phyloP scores from a whole-genome alignment of 2,113 vertebrate species.

The Protobothrops mucrosquamatus region DNA sequence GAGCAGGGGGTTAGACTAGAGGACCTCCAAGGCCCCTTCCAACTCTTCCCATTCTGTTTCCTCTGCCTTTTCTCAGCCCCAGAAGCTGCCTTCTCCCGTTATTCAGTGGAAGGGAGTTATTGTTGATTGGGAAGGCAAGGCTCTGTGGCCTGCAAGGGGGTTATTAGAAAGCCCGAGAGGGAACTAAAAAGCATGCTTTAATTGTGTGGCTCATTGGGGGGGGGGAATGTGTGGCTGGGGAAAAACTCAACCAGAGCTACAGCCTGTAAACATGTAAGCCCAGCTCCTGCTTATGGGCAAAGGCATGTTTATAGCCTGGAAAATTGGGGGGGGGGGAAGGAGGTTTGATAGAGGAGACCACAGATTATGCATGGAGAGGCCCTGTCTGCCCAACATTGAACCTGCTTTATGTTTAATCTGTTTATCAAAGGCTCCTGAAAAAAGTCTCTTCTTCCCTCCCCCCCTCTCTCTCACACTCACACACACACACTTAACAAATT shows the following conservation, averaged over 20 bases:
- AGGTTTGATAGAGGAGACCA: neutral
- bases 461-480: no score
- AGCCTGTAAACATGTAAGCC: constrained; percentile 27
- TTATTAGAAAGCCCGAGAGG: neutral
- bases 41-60: no score
- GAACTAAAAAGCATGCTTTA: neutral
- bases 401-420: neutral
- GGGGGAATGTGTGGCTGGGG: neutral
- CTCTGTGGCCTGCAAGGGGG: neutral
- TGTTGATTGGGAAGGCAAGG: neutral
- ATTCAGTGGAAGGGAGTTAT: neutral
- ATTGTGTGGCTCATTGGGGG: accelerated
- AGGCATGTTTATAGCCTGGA: neutral
- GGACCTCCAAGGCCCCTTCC: no score
- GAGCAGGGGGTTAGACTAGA: no score
- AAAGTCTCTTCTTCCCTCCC: neutral
- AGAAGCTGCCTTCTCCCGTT: accelerated
- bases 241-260: neutral
- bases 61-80: neutral
- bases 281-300: neutral
- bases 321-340: neutral
- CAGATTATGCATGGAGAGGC: neutral
- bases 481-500: neutral
- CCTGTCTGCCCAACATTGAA: neutral
- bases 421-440: neutral